Conservation (phyloP, 1,140 invertebrate species). For the Oedothorax gibbosus region DNA sequence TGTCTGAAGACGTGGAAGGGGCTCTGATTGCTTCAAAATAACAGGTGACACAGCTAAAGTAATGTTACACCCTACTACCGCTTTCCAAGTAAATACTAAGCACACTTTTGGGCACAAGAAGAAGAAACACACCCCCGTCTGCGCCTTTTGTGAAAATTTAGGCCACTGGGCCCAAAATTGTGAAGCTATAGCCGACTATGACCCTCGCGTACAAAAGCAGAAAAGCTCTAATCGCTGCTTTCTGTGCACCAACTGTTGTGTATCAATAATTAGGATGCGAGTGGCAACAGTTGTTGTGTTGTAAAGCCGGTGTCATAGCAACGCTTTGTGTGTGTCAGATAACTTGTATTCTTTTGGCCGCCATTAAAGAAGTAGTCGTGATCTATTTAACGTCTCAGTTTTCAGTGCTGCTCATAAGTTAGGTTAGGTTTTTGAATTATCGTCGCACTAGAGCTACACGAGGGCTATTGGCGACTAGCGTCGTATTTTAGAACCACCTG, state of each 20-base stretch:
- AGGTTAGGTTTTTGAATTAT: no score
- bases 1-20: slow-evolving; percentile 14
- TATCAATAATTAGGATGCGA: no score
- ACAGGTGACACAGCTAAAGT: slow-evolving; percentile 9
- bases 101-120: neutral
- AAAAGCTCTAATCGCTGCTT: slow-evolving; percentile 30
- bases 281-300: no score
- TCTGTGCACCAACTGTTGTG: slow-evolving; percentile 36
- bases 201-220: slow-evolving; percentile 19
- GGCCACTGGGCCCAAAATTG: slow-evolving; percentile 21
- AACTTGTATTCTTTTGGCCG: no score
- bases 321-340: no score
- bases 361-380: no score
- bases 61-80: neutral
- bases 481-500: no score
- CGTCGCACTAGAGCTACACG: no score
- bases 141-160: neutral
- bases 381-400: no score
- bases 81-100: slow-evolving; percentile 4
- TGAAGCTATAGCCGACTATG: slow-evolving; percentile 13
- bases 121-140: neutral
- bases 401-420: no score
- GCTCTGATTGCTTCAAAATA: neutral
- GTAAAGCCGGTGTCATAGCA: no score
- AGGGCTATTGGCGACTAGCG: no score